Base-by-base conservation (phyloP, 2,797 vertebrate species). In the Pseudopleuronectes americanus region DNA sequence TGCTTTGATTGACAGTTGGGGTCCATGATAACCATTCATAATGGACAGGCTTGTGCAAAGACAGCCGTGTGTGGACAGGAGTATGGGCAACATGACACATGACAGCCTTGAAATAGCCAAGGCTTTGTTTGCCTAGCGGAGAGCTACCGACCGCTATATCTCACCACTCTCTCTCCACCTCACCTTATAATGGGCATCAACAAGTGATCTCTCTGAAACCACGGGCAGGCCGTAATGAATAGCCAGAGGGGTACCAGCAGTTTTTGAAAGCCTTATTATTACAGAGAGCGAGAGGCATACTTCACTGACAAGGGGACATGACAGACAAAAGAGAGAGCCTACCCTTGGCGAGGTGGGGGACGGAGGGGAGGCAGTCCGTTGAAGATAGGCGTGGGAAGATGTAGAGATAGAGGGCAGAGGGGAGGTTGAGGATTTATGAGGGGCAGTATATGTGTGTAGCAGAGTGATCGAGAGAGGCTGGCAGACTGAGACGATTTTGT, bases 21-120 rank as follows among this genome's bases (percentile, higher is more conserved):
- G 56, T 79, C 64, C 69, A 71, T 62, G 60, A 63, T 79, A 57
- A 68, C 61, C 67, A 84, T 87, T 76, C 58, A 81, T 87, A 79
- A 87, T 65, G 65, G 80, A 84, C 79, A 64, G 81, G 72, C 64
- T 74, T 83, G 71, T 67, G 77, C 64, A 83, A 81, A 83, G 83
- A 86, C 64, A 47, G 57, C 68, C n/a, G 5, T 47, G 49, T 71
- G 74, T 60, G 71, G 59, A 90, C 74, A 71, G 72, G 78, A 51
- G 73, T 59, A 70, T 51, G 61, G 85, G 76, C 81, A 75, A 67
- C 71, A 73, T 90, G 89, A 90, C 83, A 77, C 81, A 90, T 83
- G 75, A 68, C 79, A 83, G 72, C 87, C 84, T 84, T 85, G 77
- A 86, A 85, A 79, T 70, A 84, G 64, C 75, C 74, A 82, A 80